A percentile compares a stretch with the other conserved stretches of the same genome.
Evolutionary conservation across 1,140 invertebrate species (phyloP).

Genomic region (Drosophila bifasciata): DNA sequence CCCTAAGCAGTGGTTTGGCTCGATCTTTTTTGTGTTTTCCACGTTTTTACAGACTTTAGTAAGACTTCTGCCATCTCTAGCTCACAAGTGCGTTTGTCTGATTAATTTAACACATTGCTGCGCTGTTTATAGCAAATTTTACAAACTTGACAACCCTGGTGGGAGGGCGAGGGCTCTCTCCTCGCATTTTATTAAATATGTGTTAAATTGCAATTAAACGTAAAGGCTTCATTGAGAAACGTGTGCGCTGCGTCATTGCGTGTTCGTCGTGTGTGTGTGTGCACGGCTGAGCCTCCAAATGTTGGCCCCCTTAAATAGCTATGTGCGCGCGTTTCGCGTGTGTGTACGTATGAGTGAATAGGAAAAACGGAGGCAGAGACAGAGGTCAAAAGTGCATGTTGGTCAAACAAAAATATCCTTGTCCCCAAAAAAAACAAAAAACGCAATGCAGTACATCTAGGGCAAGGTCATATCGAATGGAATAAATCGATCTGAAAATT

Average conservation of each 20-base stretch:
- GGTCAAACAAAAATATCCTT: slow-evolving; percentile 11
- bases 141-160: slow-evolving; percentile 20
- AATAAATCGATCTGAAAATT: background rate
- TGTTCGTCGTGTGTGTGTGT: slow-evolving; percentile 10
- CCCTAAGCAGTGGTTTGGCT: background rate
- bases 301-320: background rate
- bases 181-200: slow-evolving; percentile 34
- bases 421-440: slow-evolving; percentile 18
- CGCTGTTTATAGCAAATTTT: slow-evolving; percentile 6
- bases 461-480: slow-evolving; percentile 6
- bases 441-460: slow-evolving; percentile 15
- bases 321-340: slow-evolving; percentile 25
- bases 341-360: slow-evolving; percentile 26
- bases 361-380: slow-evolving; percentile 32
- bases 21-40: background rate
- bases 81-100: background rate
- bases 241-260: slow-evolving; percentile 23
- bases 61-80: too few species aligned
- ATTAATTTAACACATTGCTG: slow-evolving; percentile 1
- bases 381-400: slow-evolving; percentile 77
- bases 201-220: slow-evolving; percentile 43
- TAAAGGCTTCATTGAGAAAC: slow-evolving; percentile 22
- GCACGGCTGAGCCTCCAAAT: slow-evolving; percentile 48
- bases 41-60: too few species aligned
- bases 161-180: slow-evolving; percentile 29